A percentile compares a stretch with the other conserved stretches of the same genome.
These are phyloP conservation scores for Drosophila kanapiae DNA, from an alignment of 1,140 invertebrate species.

Conservation along the genomic window DNA sequence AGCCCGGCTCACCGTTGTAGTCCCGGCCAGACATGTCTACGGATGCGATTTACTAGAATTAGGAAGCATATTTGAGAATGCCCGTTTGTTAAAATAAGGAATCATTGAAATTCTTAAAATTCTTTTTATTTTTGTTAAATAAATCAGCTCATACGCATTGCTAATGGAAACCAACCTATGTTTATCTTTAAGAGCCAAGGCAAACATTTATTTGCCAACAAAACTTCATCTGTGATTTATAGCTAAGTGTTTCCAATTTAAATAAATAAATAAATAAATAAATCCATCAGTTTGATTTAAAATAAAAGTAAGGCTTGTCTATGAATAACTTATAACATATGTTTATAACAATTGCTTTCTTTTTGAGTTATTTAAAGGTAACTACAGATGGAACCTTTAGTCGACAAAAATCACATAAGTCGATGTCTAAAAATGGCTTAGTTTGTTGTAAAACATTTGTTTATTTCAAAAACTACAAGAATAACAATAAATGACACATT, in stretches of 20 bases:
- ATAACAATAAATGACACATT: too few species aligned
- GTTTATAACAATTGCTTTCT: neutral
- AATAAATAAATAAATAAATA: too few species aligned
- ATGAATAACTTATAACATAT: neutral
- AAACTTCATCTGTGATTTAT: neutral
- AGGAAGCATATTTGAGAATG: neutral
- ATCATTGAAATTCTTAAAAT: neutral
- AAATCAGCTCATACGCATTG: neutral
- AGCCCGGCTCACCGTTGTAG: conserved; percentile 64
- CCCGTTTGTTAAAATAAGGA: too few species aligned
- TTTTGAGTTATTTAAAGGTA: neutral
- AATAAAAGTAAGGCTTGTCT: neutral
- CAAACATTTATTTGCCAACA: neutral
- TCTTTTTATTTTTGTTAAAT: neutral
- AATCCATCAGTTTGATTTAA: neutral
- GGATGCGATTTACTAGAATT: neutral
- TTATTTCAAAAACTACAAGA: too few species aligned
- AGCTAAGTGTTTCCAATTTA: neutral
- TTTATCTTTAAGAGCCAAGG: neutral
- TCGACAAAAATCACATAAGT: too few species aligned
- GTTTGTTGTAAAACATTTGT: too few species aligned
- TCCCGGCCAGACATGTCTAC: conserved; percentile 42
- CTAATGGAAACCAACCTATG: neutral
- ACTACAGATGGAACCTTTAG: neutral
- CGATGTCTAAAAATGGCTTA: too few species aligned